Base-by-base conservation (phyloP, 2,888 invertebrate genomes). In the Crossocerus cetratus region DNA sequence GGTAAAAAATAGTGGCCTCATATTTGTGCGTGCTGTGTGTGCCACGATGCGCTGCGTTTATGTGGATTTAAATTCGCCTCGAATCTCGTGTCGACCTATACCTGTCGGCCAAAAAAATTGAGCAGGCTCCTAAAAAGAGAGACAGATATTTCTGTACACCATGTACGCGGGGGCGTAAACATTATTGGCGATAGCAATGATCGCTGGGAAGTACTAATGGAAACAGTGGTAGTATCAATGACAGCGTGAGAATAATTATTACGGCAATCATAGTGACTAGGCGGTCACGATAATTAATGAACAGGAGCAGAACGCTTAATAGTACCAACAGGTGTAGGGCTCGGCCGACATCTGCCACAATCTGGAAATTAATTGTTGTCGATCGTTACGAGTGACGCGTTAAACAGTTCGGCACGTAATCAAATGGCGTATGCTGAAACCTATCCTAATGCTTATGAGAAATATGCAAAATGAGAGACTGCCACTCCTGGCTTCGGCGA, bases 401-500 rank as follows among this genome's bases (percentile, higher is more conserved):
- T 59, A 53, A 49, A 65, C 32, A 14, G 49, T 42, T 44, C 57
- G 44, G 54, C 61, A 14, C 14, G 49, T 16, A 49, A 49, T 49
- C 14, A 49, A 49, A n/a, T 3, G 14, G 4, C 2, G 49, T 13
- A 4, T 49, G 49, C 14, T 49, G 49, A n/a, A 49, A n/a, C 16
- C 49, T 49, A 49, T 16, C 14, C 49, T 49, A 16, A 14, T 49
- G 16, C 2, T 32, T 32, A 32, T 16, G 49, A 45, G 22, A 55
- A 45, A 45, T 49, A 49, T 49, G 14, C 0, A 43, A n/a, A 49
- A 49, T 49, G 63, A 74, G 69, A 65, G 60, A 49, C 49, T 55
- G 68, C 65, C 58, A 65, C 69, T 49, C 79, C 69, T 78, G 67
- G 74, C 74, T 74, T 76, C 62, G 69, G 68, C 71, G 72, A 74